phyloP scores from a whole-genome alignment of 2,888 invertebrate genomes.

The Pachliopta kotzebuea region DNA sequence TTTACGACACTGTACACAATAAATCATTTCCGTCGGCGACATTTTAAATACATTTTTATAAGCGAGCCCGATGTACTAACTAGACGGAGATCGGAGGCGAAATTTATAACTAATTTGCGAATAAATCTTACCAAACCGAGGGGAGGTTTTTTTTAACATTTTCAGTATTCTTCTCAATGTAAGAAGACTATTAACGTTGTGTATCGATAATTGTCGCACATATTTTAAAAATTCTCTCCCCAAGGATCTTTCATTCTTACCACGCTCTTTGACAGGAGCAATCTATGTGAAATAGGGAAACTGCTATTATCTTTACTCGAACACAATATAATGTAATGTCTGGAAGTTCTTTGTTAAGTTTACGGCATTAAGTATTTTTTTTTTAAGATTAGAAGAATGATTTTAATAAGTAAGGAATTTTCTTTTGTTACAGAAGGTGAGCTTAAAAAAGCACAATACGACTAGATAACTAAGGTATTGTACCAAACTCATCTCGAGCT shows the following conservation, averaged over 20 bases:
- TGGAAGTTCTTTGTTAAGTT: constrained; percentile 38
- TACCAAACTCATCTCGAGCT: constrained; percentile 31
- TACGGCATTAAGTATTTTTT: constrained; percentile 41
- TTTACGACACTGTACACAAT: constrained; percentile 72
- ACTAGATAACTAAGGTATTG: constrained; percentile 32
- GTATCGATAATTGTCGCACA: constrained; percentile 81
- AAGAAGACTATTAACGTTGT: constrained; percentile 77
- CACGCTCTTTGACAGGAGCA: constrained; percentile 20
- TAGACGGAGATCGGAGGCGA: constrained; percentile 50
- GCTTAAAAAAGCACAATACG: constrained; percentile 40
- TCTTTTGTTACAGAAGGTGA: constrained; percentile 78
- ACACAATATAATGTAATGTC: constrained; percentile 38
- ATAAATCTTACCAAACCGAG: constrained; percentile 72
- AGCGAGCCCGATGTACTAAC: constrained; percentile 65
- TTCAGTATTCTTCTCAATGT: constrained; percentile 60
- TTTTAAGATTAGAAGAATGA: constrained; percentile 46
- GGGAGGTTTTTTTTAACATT: constrained; percentile 60
- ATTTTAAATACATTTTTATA: constrained; percentile 81
- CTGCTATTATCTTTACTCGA: constrained; percentile 49
- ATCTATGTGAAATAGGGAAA: constrained; percentile 44
- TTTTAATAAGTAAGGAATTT: constrained; percentile 46
- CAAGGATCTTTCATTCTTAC: constrained; percentile 36
- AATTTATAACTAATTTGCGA: constrained; percentile 80
- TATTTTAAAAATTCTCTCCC: constrained; percentile 71
- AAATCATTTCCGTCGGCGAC: constrained; percentile 74